These are phyloP conservation scores for Stichopus horrens DNA, from an alignment of 53 echinoderm and acorn worm genomes.

Conservation along the genomic window DNA sequence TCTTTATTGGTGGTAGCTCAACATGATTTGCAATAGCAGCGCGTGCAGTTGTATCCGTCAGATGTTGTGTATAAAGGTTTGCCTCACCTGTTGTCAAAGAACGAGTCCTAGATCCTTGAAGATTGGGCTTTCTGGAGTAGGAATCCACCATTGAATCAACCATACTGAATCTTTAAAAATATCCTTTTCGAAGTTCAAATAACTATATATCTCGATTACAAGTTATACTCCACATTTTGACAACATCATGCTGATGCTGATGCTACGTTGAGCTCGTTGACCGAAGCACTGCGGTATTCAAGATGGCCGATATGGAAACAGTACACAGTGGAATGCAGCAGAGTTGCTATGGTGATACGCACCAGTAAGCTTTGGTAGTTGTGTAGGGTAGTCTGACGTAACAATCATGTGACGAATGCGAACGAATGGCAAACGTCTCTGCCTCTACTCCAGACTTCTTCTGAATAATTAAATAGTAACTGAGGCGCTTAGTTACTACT, in stretches of 20 bases:
- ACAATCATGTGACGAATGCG: neutral
- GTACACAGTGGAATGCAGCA: conserved; percentile 88
- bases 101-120: conserved; percentile 91
- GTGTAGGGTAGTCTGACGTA: neutral
- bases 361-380: conserved; percentile 45
- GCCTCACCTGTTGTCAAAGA: conserved; percentile 88
- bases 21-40: conserved; percentile 77
- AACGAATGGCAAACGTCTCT: conserved; percentile 10
- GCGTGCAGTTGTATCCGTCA: conserved; percentile 69
- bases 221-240: neutral
- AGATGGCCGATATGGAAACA: conserved; percentile 64
- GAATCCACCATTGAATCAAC: conserved; percentile 97
- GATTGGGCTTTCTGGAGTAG: conserved; percentile 91
- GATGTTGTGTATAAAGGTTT: conserved; percentile 72
- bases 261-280: neutral
- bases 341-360: conserved; percentile 86
- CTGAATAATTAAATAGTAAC: conserved; percentile 30
- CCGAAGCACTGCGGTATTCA: conserved; percentile 48
- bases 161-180: conserved; percentile 56
- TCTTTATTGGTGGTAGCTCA: conserved; percentile 96
- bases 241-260: neutral
- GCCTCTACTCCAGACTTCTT: neutral
- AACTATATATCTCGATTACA: neutral
- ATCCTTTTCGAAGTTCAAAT: neutral
- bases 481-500: neutral